phyloP scores from a whole-genome alignment of 1,140 invertebrate genomes.

The Muscidifurax raptorellus region DNA sequence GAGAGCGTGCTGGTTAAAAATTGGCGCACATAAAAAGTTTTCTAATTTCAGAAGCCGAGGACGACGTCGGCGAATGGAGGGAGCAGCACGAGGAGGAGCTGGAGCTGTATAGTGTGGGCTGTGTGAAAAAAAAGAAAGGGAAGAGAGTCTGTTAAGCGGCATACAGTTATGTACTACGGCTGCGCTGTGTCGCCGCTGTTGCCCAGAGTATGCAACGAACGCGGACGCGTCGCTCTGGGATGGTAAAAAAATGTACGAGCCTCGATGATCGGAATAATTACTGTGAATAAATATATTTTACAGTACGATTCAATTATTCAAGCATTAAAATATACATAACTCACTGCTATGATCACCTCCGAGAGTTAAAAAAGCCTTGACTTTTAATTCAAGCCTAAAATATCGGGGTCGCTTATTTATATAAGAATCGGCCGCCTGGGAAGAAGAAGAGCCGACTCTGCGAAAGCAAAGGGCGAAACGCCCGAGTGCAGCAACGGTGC shows the following conservation, averaged over 20 bases:
- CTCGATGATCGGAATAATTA: no score
- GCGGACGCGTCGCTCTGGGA: no score
- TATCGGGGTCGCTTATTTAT: background rate
- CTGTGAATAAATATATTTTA: no score
- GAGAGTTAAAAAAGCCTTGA: background rate
- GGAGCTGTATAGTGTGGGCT: background rate
- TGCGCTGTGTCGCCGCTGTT: conserved; percentile 39
- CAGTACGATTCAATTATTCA: no score
- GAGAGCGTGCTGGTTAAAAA: conserved; percentile 72
- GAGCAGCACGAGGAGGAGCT: background rate
- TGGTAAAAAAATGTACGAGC: no score
- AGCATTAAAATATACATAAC: no score
- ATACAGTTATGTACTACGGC: conserved; percentile 55
- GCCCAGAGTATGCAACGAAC: conserved; percentile 12
- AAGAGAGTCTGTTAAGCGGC: conserved; percentile 51
- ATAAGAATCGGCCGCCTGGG: conserved; percentile 1
- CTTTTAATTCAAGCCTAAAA: background rate
- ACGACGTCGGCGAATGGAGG: background rate
- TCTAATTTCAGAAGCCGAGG: conserved; percentile 71
- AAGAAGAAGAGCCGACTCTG: background rate
- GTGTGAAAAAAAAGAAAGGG: background rate
- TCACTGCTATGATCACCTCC: no score
- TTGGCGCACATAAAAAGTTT: conserved; percentile 75
- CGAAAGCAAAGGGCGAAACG: conserved; percentile 33
- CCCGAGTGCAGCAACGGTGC: conserved; percentile 59